Conservation (phyloP, 2,113 vertebrate species). For the Prolemur simus region DNA sequence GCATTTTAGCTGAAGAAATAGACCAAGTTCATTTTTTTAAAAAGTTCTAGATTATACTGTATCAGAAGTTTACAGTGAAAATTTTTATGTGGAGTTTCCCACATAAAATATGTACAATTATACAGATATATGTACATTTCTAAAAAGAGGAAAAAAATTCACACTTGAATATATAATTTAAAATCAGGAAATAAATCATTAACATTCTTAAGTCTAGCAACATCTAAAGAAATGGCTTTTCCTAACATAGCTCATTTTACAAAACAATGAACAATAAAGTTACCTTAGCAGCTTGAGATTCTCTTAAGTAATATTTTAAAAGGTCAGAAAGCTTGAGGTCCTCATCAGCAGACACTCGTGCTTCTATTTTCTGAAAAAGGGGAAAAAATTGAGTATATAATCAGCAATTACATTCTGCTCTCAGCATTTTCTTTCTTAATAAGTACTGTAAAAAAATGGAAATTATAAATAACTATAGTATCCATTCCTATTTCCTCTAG, state of each 20-base stretch:
- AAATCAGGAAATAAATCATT: background rate
- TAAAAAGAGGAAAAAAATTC: background rate
- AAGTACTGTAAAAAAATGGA: background rate
- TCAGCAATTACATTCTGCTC: background rate
- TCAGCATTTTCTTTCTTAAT: background rate
- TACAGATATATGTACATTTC: background rate
- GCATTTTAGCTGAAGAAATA: background rate
- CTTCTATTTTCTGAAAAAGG: slow-evolving; percentile 94
- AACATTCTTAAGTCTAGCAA: background rate
- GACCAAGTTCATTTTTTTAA: background rate
- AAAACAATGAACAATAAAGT: slow-evolving; percentile 43
- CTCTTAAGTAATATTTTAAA: slow-evolving; percentile 97
- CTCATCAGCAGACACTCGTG: slow-evolving; percentile 96
- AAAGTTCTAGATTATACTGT: background rate
- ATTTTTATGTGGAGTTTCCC: background rate
- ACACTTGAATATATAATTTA: background rate
- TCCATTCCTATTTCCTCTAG: background rate
- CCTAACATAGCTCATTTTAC: background rate
- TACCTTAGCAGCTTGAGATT: slow-evolving; percentile 99
- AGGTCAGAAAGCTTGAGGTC: slow-evolving; percentile 98
- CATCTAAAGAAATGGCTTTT: background rate
- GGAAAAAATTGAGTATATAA: slow-evolving; percentile 28
- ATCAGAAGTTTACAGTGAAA: background rate
- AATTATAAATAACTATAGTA: background rate
- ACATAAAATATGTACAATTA: background rate